Evolutionary conservation across 2,888 invertebrate species (phyloP).

Genomic region (Neelides folsomi): DNA sequence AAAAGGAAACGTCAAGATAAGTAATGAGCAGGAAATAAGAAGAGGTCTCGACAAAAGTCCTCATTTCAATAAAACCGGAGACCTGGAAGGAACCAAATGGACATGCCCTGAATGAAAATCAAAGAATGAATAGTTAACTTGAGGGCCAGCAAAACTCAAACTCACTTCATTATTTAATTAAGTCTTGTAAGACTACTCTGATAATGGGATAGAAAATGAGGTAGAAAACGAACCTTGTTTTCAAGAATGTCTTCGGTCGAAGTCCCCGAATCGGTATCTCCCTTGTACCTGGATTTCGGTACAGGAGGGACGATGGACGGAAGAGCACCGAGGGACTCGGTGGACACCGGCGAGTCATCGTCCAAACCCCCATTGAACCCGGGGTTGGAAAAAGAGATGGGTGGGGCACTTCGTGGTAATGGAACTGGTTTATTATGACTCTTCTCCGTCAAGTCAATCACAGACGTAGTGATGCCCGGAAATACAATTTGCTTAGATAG

Average conservation of each 20-base stretch:
- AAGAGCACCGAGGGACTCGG: neutral
- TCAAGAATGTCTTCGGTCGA: neutral
- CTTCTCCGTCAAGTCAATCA: neutral
- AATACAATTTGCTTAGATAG: slow-evolving; percentile 31
- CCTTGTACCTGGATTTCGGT: neutral
- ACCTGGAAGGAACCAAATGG: too few relatives aligned
- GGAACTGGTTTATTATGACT: slow-evolving; percentile 3
- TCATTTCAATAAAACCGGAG: too few relatives aligned
- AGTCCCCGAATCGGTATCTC: neutral
- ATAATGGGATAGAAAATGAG: too few relatives aligned
- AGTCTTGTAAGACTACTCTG: too few relatives aligned
- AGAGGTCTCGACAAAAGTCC: too few relatives aligned
- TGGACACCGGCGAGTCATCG: neutral
- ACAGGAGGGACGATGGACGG: neutral
- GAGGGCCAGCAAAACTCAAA: too few relatives aligned
- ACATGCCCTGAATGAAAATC: too few relatives aligned
- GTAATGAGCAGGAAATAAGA: too few relatives aligned
- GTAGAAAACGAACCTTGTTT: too few relatives aligned
- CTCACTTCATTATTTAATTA: too few relatives aligned
- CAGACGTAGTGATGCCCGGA: slow-evolving; percentile 6
- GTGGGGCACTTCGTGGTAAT: neutral
- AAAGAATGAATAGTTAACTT: too few relatives aligned
- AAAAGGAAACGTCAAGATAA: too few relatives aligned
- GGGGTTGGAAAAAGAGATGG: neutral
- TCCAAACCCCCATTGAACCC: neutral